Conservation (phyloP, 2,888 invertebrate species). For the Spilosoma lubricipeda region DNA sequence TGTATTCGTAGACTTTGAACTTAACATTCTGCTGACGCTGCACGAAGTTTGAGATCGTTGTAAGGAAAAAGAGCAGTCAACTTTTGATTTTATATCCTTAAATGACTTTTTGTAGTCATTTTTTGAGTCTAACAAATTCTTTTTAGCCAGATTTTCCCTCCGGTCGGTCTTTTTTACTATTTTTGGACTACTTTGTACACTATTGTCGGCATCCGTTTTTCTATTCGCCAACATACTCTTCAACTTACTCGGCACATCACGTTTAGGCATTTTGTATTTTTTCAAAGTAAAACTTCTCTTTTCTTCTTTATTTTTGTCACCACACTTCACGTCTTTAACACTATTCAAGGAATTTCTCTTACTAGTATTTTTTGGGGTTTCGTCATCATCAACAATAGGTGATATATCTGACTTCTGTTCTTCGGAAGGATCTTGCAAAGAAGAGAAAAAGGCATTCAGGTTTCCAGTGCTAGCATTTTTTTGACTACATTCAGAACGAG, state of each 20-base stretch:
- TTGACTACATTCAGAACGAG: slow-evolving; percentile 83
- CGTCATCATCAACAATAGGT: slow-evolving; percentile 64
- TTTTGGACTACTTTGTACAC: slow-evolving; percentile 87
- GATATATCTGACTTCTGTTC: slow-evolving; percentile 63
- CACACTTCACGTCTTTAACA: slow-evolving; percentile 72
- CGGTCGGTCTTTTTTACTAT: slow-evolving; percentile 88
- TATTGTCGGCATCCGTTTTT: slow-evolving; percentile 83
- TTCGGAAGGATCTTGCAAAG: slow-evolving; percentile 64
- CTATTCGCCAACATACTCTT: slow-evolving; percentile 89
- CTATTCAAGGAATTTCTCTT: slow-evolving; percentile 81
- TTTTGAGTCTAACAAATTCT: slow-evolving; percentile 90
- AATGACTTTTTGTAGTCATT: slow-evolving; percentile 90
- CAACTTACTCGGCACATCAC: slow-evolving; percentile 91
- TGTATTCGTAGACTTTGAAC: slow-evolving; percentile 76
- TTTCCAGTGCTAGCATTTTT: slow-evolving; percentile 75
- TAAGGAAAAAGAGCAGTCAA: slow-evolving; percentile 86
- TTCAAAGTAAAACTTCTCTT: slow-evolving; percentile 86
- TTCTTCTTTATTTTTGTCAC: slow-evolving; percentile 83
- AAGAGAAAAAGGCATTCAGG: slow-evolving; percentile 66
- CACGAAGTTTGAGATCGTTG: slow-evolving; percentile 83
- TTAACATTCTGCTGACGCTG: slow-evolving; percentile 80
- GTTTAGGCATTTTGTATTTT: slow-evolving; percentile 92
- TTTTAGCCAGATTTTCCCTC: slow-evolving; percentile 88
- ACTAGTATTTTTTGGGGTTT: slow-evolving; percentile 75
- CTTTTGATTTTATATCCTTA: slow-evolving; percentile 96